Evolutionary conservation across 2,113 vertebrate species (phyloP).

Genomic region (Pristiophorus japonicus): DNA sequence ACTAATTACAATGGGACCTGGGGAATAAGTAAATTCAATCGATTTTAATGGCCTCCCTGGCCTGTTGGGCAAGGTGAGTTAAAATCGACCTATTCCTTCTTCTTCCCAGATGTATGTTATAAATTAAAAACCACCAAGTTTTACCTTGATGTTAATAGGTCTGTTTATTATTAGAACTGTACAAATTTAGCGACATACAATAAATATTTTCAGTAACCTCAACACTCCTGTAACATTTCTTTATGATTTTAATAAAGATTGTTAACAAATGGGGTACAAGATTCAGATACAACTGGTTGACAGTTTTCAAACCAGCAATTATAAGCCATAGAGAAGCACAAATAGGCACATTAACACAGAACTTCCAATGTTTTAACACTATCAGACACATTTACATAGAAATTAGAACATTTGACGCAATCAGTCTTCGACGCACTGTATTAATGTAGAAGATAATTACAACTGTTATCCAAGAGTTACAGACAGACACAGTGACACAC

Average conservation of each 20-base stretch:
- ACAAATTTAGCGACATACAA: neutral
- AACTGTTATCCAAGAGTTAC: neutral
- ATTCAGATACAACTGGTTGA: slow-evolving; percentile 4
- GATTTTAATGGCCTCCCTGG: neutral
- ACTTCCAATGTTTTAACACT: neutral
- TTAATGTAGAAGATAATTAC: neutral
- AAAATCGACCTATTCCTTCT: neutral
- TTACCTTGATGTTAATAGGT: neutral
- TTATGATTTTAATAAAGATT: neutral
- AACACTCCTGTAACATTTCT: neutral
- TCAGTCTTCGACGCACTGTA: neutral
- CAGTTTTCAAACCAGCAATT: slow-evolving; percentile 12
- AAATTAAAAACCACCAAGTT: neutral
- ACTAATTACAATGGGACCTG: neutral
- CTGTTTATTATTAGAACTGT: neutral
- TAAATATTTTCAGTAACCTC: slow-evolving; percentile 3
- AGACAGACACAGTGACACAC: neutral
- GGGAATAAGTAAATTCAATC: neutral
- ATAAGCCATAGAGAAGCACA: neutral
- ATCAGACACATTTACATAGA: neutral
- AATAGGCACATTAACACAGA: neutral
- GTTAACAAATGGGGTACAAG: slow-evolving; percentile 19
- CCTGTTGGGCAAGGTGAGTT: neutral
- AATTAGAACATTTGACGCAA: neutral
- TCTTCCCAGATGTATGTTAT: neutral